phyloP scores from a whole-genome alignment of 1,140 invertebrate species.

The Andrena cerasifolii region DNA sequence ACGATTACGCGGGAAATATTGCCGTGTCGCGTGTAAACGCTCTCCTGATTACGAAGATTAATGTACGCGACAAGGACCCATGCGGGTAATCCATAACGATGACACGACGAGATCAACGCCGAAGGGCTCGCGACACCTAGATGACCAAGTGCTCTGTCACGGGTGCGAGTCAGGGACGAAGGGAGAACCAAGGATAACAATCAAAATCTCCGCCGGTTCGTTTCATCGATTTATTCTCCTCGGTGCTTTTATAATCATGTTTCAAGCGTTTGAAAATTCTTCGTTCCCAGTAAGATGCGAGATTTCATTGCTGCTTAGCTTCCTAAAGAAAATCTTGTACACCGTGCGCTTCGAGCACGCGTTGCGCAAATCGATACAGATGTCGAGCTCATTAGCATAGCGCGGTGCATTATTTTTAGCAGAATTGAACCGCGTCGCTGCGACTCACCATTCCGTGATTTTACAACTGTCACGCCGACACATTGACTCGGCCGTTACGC shows the following conservation, averaged over 20 bases:
- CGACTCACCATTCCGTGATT: neutral
- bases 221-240: neutral
- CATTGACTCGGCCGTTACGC: neutral
- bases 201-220: neutral
- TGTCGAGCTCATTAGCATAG: neutral
- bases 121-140: neutral
- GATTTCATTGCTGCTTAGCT: too few species aligned
- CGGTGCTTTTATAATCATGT: neutral
- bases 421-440: neutral
- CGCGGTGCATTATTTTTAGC: neutral
- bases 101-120: slow-evolving; percentile 13
- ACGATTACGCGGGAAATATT: slow-evolving; percentile 8
- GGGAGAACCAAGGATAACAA: too few species aligned
- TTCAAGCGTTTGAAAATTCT: too few species aligned
- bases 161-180: too few species aligned
- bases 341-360: neutral
- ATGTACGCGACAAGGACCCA: slow-evolving; percentile 17
- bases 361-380: neutral
- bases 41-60: slow-evolving; percentile 31
- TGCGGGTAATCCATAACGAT: slow-evolving; percentile 34
- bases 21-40: slow-evolving; percentile 21
- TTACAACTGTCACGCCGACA: neutral
- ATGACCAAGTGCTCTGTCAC: neutral
- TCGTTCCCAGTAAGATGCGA: too few species aligned
- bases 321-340: too few species aligned